These are phyloP conservation scores for Anguilla anguilla DNA, from an alignment of 2,797 vertebrate species.

Conservation along the genomic window DNA sequence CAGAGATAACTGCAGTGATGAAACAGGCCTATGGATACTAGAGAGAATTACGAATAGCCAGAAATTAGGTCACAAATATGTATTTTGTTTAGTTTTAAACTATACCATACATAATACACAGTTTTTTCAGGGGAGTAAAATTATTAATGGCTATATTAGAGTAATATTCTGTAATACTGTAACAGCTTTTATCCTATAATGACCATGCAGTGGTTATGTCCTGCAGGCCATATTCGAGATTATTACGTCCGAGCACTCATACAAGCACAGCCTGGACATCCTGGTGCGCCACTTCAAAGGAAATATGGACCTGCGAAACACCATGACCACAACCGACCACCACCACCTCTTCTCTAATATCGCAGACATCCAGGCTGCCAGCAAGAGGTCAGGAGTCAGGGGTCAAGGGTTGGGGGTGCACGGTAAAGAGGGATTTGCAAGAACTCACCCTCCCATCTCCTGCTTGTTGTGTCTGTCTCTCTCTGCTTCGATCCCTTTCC, in stretches of 20 bases:
- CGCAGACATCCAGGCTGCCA: slow-evolving; percentile 78
- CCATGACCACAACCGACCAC: slow-evolving; percentile 84
- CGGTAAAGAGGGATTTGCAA: neutral
- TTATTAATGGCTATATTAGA: too few species aligned
- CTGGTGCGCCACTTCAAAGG: slow-evolving; percentile 85
- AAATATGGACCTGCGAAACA: slow-evolving; percentile 71
- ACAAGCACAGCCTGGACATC: slow-evolving; percentile 87
- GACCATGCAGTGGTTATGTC: neutral
- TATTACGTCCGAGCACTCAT: slow-evolving; percentile 93
- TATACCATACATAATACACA: neutral
- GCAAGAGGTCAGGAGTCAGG: slow-evolving; percentile 71
- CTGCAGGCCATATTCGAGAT: slow-evolving; percentile 95
- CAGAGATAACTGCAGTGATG: neutral
- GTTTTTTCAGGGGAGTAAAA: too few species aligned
- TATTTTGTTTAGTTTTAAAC: neutral
- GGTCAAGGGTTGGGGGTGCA: neutral
- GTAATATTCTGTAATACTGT: neutral
- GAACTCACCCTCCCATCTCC: neutral
- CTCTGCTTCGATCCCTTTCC: neutral
- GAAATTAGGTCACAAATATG: neutral
- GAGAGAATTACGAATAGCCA: neutral
- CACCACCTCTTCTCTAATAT: slow-evolving; percentile 99
- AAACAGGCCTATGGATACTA: neutral
- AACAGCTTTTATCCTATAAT: neutral
- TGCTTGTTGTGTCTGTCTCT: neutral